Evolutionary conservation across 2,113 vertebrate species (phyloP), one percentile per base, ranked within the genome.

Genomic region (Mirza zaza): DNA sequence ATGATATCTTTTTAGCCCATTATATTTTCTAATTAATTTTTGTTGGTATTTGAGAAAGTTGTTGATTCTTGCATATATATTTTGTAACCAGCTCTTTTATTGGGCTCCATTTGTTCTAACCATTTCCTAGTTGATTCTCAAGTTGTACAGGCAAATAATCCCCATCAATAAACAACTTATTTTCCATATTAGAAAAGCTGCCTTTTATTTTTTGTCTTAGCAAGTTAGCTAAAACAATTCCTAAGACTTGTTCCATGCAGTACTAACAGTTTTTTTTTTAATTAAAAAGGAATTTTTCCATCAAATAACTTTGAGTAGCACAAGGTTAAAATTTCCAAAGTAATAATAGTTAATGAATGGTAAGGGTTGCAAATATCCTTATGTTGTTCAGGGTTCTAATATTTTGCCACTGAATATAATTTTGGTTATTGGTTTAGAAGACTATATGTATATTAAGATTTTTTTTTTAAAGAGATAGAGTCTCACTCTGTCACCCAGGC

Each of bases 21-120:
- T 71, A 65, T 45, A 91, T 83, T 93, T 91, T 96, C 67, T 84
- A 93, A 83, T 89, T 85, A 82, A 32, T 80, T 57, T 83, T 87
- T 95, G 25, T 57, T 96, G 23, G 13, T 50, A 96, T 97, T 83
- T 90, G 80, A 84, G 29, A 93, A 77, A 87, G 50, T 45, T 71
- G 20, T 65, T 93, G 39, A 86, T 77, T 48, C 18, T 48, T 87
- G 9, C 9, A 27, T 73, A 8, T 6, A 52, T 59, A 11, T 83
- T 81, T 95, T 91, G 6, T 80, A 95, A 80, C 14, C 34, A 95
- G 9, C 25, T 75, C 27, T n/a, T n/a, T 82, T 34, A 68, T 34
- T 95, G 77, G 65, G 76, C n/a, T 70, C 39, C 4, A 82, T 17
- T 82, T 48, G 18, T 76, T 45, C 61, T 88, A 42, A 36, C 48